A percentile compares a stretch with the other conserved stretches of the same genome.
These are phyloP conservation scores for Tyria jacobaeae DNA, from an alignment of 2,888 invertebrate genomes.

Conservation along the genomic window DNA sequence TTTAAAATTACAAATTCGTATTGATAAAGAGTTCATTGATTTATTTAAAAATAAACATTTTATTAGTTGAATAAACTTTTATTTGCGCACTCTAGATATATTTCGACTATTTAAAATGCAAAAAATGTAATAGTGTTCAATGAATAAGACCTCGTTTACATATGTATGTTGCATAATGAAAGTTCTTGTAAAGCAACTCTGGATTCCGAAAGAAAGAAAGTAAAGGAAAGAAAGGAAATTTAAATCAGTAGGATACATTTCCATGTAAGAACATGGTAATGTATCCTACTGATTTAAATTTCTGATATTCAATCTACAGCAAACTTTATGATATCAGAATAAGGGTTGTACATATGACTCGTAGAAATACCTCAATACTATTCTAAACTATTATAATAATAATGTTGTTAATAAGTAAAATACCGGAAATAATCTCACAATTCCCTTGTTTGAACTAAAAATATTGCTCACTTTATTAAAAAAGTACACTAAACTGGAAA, in stretches of 20 bases:
- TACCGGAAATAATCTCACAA: not conserved
- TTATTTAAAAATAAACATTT: not conserved
- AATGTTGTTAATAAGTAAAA: not conserved
- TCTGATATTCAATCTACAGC: not conserved
- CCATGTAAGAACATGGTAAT: conserved; percentile 27
- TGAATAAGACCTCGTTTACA: conserved; percentile 6
- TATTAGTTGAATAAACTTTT: not conserved
- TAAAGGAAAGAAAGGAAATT: too few species aligned
- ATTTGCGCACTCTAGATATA: not conserved
- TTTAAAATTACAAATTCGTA: too few species aligned
- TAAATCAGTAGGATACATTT: too few species aligned
- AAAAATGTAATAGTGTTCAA: not conserved
- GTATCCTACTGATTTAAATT: conserved; percentile 15
- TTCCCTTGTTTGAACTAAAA: not conserved
- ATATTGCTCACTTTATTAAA: not conserved
- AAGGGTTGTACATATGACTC: too few species aligned
- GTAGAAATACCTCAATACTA: too few species aligned
- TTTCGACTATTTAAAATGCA: not conserved
- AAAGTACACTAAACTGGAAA: not conserved
- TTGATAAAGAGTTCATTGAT: not conserved
- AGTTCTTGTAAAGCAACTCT: conserved; percentile 19
- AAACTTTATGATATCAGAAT: too few species aligned
- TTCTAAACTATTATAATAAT: not conserved
- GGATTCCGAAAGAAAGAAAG: too few species aligned
- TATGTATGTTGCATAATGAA: conserved; percentile 11